Evolutionary conservation across 2,797 vertebrate genomes (phyloP), one percentile per base, ranked within the genome.

Genomic region (Anguilla marmorata): DNA sequence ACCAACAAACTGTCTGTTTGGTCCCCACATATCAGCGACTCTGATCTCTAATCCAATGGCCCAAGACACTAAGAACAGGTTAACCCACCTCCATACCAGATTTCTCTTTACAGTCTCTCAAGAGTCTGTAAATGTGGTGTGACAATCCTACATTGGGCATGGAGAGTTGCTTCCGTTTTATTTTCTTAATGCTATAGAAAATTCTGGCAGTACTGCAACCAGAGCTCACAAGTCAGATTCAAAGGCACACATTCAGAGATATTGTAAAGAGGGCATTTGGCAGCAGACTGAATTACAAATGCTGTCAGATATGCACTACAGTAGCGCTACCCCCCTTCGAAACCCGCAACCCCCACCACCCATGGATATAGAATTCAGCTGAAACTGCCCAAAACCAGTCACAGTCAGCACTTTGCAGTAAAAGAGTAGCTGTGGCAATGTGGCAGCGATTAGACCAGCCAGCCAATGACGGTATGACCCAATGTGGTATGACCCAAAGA

Each of bases 361-460:
- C 63, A 11, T 24, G 79, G 79, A 41, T 24, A 50, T 52, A 82
- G 37, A 37, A 27, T 0, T 30, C 27, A 33, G 74, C 12, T 79
- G 30, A 50, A 83, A 83, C 41, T 50, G 33, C 14, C 41, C 2
- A 48, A 83, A 83, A 83, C 21, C 11, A 27, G 84, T 48, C 12
- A 52, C 37, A 58, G 84, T 85, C 84, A 85, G 84, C 84, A 58
- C 50, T 56, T 58, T 58, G 63, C n/a, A 27, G 9, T 3, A 54
- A 85, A 54, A 48, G n/a, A 50, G 30, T 30, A 27, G 30, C 52
- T 52, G 24, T 14, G 52, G 7, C 54, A 27, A n/a, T 58, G 9
- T 19, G 24, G 7, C 83, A 27, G 48, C 3, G 11, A n/a, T 56
- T n/a, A 56, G 45, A 83, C 45, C n/a, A 54, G 52, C 3, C 19